Base-by-base conservation (phyloP, 2,888 invertebrate species). In the Drosophila yooni region DNA sequence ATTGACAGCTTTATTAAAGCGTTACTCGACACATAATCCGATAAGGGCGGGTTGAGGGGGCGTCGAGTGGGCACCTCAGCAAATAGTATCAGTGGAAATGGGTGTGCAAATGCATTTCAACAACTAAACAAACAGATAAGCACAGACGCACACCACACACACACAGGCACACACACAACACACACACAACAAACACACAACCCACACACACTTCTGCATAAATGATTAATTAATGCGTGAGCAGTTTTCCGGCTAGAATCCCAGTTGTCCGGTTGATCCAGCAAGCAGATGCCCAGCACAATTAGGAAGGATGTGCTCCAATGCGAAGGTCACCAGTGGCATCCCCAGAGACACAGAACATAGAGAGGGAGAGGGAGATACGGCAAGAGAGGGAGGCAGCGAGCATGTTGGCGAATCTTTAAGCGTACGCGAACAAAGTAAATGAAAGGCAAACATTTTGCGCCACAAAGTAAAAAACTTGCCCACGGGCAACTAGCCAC, bases 211-310 rank as follows among this genome's bases (percentile, higher is more conserved):
- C 11, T 54, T 43, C 27, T 31, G 74, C 64, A 79, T 87, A 75
- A 79, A 89, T 89, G 74, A 84, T 89, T 89, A 89, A 84, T 84
- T 89, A 87, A 89, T 84, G 88, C 84, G 88, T 81, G 82, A 78
- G 67, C 84, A 89, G 87, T 81, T 81, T 79, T 74, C 61, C 72
- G 50, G 50, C 2, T 15, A 60, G 11, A 27, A 18, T 53, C 36
- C 36, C 69, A 67, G 74, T 61, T 74, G 79, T 70, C 60, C 51
- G 36, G 56, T 51, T 25, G 13, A 36, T 36, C 25, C 29, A 57
- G 31, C 50, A 54, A 71, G 76, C 70, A 70, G 77, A 51, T 59
- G 25, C 38, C 51, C 27, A 67, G 53, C 74, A 67, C 74, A 63
- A 76, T 54, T 59, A 62, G 52, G 21, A 52, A 38, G 62, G 34